Evolutionary conservation across 2,888 invertebrate species (phyloP), one percentile per base, ranked within the genome.

Genomic region (Hypercompe scribonia): DNA sequence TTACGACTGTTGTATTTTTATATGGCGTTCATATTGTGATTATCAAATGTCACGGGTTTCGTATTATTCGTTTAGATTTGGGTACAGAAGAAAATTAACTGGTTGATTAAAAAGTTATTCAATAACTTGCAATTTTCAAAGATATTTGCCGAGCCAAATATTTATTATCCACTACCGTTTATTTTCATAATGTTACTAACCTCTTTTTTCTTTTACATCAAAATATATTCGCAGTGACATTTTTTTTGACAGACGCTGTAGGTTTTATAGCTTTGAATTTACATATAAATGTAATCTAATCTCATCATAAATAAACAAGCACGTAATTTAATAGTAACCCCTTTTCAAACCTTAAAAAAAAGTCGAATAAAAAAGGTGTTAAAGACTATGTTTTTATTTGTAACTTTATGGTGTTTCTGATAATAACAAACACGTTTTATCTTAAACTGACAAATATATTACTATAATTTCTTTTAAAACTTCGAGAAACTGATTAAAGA

Each of bases 21-120:
- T 73, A 82, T 82, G 84, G 80, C 78, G 75, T 80, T 82, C 82
- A 82, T 74, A 76, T 81, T 78, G 82, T 76, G 82, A 82, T 82
- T 82, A 82, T 80, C 78, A 80, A 84, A 82, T 82, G 82, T 84
- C 82, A 82, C 84, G 82, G 82, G 75, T 77, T 80, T 75, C 70
- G 67, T 76, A 82, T 78, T 82, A 84, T 76, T n/a, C 75, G 80
- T 84, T 82, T 74, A 80, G 80, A 82, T 80, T 82, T 82, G 82
- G 76, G 78, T 84, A 76, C 68, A 82, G 72, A 82, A 74, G 82
- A 75, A 82, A 82, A 82, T 82, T 82, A 82, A 82, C 76, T 82
- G 79, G 74, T 82, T 82, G 84, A 82, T 84, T 82, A 82, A 82
- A 84, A 82, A 78, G 76, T 80, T 78, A 73, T 63, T 73, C 66